phyloP scores from a whole-genome alignment of 2,888 invertebrate genomes.

The Oasisia sp. region DNA sequence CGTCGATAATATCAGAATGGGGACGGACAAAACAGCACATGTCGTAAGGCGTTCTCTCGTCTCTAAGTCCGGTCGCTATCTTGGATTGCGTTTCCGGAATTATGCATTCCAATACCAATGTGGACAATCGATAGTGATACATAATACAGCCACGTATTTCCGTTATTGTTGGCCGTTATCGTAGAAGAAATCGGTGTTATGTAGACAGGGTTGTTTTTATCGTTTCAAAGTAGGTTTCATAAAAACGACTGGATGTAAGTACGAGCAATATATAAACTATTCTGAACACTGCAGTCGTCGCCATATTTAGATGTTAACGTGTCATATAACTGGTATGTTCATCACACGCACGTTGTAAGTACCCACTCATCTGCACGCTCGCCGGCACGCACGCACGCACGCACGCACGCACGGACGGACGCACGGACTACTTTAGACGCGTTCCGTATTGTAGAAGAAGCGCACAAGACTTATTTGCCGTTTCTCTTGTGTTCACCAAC shows the following conservation, averaged over 20 bases:
- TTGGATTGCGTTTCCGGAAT: not conserved
- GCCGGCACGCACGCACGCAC: not conserved
- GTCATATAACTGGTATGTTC: no score
- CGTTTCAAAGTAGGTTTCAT: not conserved
- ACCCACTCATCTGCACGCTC: not conserved
- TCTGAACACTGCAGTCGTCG: not conserved
- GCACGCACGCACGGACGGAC: not conserved
- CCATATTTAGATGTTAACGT: not conserved
- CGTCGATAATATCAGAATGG: not conserved
- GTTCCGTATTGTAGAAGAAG: no score
- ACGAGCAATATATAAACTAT: not conserved
- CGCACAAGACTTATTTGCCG: no score
- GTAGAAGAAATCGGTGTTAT: not conserved
- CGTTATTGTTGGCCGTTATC: not conserved
- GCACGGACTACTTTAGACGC: not conserved
- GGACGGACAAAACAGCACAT: not conserved
- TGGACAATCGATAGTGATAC: not conserved
- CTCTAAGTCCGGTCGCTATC: not conserved
- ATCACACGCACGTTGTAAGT: no score
- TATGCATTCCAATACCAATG: not conserved
- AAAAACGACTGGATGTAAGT: not conserved
- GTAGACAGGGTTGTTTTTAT: no score
- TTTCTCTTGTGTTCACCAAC: no score
- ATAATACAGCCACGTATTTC: not conserved
- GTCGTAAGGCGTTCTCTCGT: not conserved